phyloP scores from a whole-genome alignment of 2,797 vertebrate genomes.

The Pagetopsis macropterus region DNA sequence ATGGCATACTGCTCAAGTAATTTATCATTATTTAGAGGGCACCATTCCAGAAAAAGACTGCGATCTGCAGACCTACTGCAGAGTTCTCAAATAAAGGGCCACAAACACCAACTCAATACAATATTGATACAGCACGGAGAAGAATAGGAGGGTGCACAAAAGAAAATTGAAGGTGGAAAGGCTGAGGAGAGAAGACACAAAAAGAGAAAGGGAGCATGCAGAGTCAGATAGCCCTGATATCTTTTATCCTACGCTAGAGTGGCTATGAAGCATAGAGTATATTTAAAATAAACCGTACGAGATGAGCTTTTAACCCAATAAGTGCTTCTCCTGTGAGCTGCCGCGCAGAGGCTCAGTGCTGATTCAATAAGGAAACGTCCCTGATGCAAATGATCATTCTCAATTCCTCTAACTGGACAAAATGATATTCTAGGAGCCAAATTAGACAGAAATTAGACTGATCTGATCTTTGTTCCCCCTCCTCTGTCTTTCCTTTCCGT shows the following conservation, averaged over 20 bases:
- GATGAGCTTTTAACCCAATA: slow-evolving; percentile 91
- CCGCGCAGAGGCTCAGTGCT: slow-evolving; percentile 84
- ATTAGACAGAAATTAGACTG: slow-evolving; percentile 88
- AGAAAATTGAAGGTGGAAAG: slow-evolving; percentile 76
- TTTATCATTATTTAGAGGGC: slow-evolving; percentile 99
- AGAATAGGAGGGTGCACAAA: slow-evolving; percentile 74
- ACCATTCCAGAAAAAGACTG: slow-evolving; percentile 99
- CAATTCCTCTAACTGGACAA: slow-evolving; percentile 89
- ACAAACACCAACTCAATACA: slow-evolving; percentile 97
- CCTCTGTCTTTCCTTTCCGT: slow-evolving; percentile 61
- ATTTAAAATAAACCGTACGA: slow-evolving; percentile 87
- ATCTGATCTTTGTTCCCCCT: slow-evolving; percentile 76
- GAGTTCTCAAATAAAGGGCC: slow-evolving; percentile 97
- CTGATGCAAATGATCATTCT: slow-evolving; percentile 90
- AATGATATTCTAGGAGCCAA: slow-evolving; percentile 88
- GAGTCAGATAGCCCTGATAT: slow-evolving; percentile 72
- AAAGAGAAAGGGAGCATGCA: slow-evolving; percentile 50
- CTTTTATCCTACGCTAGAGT: slow-evolving; percentile 83
- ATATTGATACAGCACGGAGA: slow-evolving; percentile 90
- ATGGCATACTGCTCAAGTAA: slow-evolving; percentile 99
- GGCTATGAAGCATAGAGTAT: slow-evolving; percentile 84
- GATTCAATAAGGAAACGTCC: slow-evolving; percentile 91
- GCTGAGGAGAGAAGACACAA: slow-evolving; percentile 56
- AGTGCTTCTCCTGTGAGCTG: slow-evolving; percentile 86
- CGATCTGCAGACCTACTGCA: slow-evolving; percentile 98